Base-by-base conservation (phyloP, 2,113 vertebrate species). In the Nettapus auritus region DNA sequence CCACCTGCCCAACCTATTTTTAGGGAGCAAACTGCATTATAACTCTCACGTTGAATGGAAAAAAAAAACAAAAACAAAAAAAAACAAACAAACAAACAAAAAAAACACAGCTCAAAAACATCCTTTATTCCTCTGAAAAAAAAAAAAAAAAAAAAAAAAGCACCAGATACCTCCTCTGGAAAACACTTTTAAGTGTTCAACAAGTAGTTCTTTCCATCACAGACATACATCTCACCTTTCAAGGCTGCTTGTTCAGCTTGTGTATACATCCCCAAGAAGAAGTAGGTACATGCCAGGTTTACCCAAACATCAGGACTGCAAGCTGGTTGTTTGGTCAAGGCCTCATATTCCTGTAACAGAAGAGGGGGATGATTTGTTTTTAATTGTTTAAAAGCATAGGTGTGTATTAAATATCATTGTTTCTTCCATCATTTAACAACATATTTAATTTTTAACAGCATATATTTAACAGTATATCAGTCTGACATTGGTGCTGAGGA, bases 191-290 rank as follows among this genome's bases (percentile, higher is more conserved):
- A 77, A 56, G 15, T 6, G 28, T 28, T 80, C 25, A 86, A 60
- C 31, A 63, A 74, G 31, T 3, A 28, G 31, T 48, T 33, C n/a
- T 71, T 76, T 57, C 34, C 52, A 80, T 33, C 38, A 87, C 31
- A 91, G 60, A 26, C 7, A 33, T 6, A 22, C 26, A 82, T 33
- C 93, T 97, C 89, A 99, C 99, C 99, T 97, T 99, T 99, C 88
- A 98, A 98, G 56, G 99, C 99, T 70, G 99, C 98, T 82, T 98
- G 98, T 89, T 99, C 99, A 11, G 99, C 99, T 96, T 99, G 98
- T 9, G 97, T 98, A 97, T 99, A 99, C 96, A 99, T 99, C 11
- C 99, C 99, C 77, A 99, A 98, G 89, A 99, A 99, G 94, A 99
- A 99, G 87, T 98, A 97, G 0, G 98, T 98, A 77, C 99, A 99